phyloP scores from a whole-genome alignment of 2,113 vertebrate species.

The Camarhynchus parvulus region DNA sequence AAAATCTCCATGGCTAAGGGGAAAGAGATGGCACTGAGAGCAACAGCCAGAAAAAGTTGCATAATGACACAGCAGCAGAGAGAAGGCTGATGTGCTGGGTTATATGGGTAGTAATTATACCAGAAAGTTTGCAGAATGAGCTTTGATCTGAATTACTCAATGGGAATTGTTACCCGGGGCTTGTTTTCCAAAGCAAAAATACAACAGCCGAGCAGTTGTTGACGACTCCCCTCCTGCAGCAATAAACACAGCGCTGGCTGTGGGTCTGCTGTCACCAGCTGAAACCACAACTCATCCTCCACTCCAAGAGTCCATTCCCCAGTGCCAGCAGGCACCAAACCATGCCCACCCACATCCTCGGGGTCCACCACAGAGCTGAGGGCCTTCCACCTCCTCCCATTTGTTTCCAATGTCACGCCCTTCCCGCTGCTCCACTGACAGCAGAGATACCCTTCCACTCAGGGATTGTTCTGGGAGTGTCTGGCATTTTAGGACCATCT shows the following conservation, averaged over 20 bases:
- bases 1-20: background rate
- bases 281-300: slow-evolving; percentile 21
- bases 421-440: background rate
- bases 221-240: background rate
- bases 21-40: background rate
- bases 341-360: background rate
- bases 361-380: background rate
- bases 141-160: background rate
- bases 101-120: background rate
- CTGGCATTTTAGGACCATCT: slow-evolving; percentile 1
- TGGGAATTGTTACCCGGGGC: background rate
- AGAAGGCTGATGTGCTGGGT: background rate
- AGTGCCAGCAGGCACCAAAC: background rate
- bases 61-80: background rate
- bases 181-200: background rate
- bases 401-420: background rate
- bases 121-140: background rate
- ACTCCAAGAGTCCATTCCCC: background rate
- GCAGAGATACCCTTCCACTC: background rate
- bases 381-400: background rate
- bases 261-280: slow-evolving; percentile 19
- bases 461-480: background rate
- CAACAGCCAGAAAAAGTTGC: background rate
- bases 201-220: background rate
- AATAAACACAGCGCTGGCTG: background rate